phyloP scores from a whole-genome alignment of 2,888 invertebrate species.

The Spialia ferax region DNA sequence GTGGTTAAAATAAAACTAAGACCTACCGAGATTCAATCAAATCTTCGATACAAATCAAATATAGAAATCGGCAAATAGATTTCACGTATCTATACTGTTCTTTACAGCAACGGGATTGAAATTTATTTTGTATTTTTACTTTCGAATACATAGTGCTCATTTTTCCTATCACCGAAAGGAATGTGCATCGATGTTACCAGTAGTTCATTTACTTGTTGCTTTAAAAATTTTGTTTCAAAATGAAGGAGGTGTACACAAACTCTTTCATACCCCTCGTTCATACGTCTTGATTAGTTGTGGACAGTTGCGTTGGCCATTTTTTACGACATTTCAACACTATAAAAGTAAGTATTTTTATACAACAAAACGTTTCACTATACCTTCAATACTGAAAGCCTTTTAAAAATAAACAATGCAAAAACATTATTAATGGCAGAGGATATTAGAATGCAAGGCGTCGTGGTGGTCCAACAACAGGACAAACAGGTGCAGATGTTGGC shows the following conservation, averaged over 20 bases:
- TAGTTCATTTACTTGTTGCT: neutral
- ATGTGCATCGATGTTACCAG: neutral
- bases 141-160: conserved; percentile 22
- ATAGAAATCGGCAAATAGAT: conserved; percentile 23
- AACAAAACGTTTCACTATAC: too few relatives aligned
- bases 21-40: conserved; percentile 20
- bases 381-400: too few relatives aligned
- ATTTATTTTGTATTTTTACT: conserved; percentile 26
- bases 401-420: neutral
- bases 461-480: neutral
- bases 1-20: neutral
- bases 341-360: too few relatives aligned
- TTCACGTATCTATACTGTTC: conserved; percentile 3
- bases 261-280: neutral
- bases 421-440: neutral
- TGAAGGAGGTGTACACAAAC: neutral
- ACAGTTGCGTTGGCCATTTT: too few relatives aligned
- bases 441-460: neutral
- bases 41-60: conserved; percentile 14
- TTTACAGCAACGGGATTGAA: conserved; percentile 2
- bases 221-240: neutral
- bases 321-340: too few relatives aligned
- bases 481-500: conserved; percentile 32
- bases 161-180: conserved; percentile 8
- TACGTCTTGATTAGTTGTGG: too few relatives aligned